A percentile compares a stretch with the other conserved stretches of the same genome.
phyloP scores from a whole-genome alignment of 2,113 vertebrate species.

The chimpanzee (Pan troglodytes) region DNA sequence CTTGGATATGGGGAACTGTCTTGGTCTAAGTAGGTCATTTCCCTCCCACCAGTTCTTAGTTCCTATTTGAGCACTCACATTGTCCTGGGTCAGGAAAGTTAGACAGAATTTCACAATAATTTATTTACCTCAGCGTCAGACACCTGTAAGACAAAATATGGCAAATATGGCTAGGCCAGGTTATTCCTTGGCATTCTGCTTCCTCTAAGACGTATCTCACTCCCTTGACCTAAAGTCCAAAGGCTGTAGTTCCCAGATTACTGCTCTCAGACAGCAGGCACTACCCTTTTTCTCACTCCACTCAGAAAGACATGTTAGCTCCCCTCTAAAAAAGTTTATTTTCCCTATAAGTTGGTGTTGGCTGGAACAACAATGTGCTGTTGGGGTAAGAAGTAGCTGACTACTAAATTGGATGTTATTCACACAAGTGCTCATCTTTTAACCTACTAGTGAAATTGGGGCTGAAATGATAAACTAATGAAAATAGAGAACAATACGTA shows the following conservation, averaged over 20 bases:
- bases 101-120: neutral
- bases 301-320: neutral
- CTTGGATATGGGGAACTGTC: neutral
- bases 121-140: neutral
- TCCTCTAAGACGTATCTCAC: neutral
- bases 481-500: neutral
- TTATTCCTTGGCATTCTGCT: neutral
- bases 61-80: neutral
- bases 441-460: neutral
- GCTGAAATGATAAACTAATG: neutral
- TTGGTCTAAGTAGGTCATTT: constrained; percentile 23
- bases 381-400: neutral
- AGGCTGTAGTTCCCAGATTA: neutral
- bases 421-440: neutral
- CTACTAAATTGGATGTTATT: neutral
- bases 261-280: neutral
- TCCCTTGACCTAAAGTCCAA: neutral
- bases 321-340: neutral
- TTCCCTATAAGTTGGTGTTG: neutral
- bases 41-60: neutral
- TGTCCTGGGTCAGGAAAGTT: neutral
- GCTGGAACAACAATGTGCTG: neutral
- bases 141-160: neutral
- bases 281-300: neutral
- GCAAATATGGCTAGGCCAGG: neutral